phyloP scores from a whole-genome alignment of 2,113 vertebrate genomes.

The Paramormyrops kingsleyae region DNA sequence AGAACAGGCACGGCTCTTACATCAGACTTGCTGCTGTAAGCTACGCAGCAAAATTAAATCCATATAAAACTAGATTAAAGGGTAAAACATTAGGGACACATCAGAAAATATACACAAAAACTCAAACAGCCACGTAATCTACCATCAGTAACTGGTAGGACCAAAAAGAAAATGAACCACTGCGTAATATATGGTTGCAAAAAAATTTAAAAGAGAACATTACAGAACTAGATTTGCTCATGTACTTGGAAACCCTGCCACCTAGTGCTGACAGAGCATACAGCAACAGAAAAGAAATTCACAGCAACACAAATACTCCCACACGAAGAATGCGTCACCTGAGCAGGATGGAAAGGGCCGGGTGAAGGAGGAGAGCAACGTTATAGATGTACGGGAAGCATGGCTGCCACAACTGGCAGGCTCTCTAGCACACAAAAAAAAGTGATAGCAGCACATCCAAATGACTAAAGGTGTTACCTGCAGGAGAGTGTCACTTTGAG shows the following conservation, averaged over 20 bases:
- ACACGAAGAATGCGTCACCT: neutral
- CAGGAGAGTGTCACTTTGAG: conserved; percentile 29
- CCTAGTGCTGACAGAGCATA: conserved; percentile 19
- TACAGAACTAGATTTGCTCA: neutral
- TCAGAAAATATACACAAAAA: neutral
- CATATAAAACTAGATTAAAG: neutral
- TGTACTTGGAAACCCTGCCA: conserved; percentile 16
- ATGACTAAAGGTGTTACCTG: conserved; percentile 34
- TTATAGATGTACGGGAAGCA: neutral
- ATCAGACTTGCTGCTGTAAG: neutral
- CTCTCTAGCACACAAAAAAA: neutral
- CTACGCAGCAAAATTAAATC: neutral
- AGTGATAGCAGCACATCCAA: neutral
- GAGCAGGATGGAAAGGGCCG: neutral
- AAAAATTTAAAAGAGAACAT: neutral
- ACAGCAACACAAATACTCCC: neutral
- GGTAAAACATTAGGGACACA: neutral
- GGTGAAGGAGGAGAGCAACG: neutral
- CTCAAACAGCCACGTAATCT: neutral
- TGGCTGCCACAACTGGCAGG: neutral
- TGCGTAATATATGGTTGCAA: neutral
- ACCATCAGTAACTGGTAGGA: neutral
- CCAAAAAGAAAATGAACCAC: neutral
- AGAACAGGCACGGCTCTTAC: neutral
- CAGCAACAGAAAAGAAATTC: neutral